Conservation (phyloP, 2,113 vertebrate genomes). For the Ornithorhynchus anatinus region DNA sequence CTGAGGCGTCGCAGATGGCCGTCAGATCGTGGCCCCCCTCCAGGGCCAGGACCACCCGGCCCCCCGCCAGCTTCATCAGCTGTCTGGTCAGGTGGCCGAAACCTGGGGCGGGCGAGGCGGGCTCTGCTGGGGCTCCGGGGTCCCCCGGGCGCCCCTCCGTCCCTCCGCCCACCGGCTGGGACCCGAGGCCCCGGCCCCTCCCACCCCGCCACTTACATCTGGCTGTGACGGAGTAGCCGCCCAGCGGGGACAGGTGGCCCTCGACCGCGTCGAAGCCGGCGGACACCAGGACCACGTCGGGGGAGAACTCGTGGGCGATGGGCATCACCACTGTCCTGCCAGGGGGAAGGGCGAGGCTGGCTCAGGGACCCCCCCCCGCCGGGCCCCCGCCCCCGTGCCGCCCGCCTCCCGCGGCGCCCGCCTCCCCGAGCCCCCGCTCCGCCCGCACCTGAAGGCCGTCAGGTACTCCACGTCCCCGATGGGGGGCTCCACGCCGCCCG, state of each 20-base stretch:
- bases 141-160: not conserved
- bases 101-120: slow-evolving; percentile 62
- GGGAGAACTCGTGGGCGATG: slow-evolving; percentile 84
- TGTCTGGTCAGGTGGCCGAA: slow-evolving; percentile 87
- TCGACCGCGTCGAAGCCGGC: slow-evolving; percentile 88
- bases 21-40: slow-evolving; percentile 89
- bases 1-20: slow-evolving; percentile 87
- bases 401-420: not conserved
- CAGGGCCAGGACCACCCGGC: slow-evolving; percentile 83
- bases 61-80: slow-evolving; percentile 84
- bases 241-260: slow-evolving; percentile 84
- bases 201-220: slow-evolving; percentile 74
- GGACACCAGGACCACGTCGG: slow-evolving; percentile 85
- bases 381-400: not conserved
- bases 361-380: not conserved
- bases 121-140: not conserved
- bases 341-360: slow-evolving; percentile 38
- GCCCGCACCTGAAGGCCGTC: slow-evolving; percentile 80
- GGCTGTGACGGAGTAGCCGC: slow-evolving; percentile 86
- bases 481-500: slow-evolving; percentile 84
- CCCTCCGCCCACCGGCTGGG: not conserved
- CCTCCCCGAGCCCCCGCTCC: not conserved
- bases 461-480: slow-evolving; percentile 87
- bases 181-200: not conserved
- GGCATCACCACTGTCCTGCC: slow-evolving; percentile 88